Conservation (phyloP, 64 coral and sea anemone genomes). For the Porites australiensis region DNA sequence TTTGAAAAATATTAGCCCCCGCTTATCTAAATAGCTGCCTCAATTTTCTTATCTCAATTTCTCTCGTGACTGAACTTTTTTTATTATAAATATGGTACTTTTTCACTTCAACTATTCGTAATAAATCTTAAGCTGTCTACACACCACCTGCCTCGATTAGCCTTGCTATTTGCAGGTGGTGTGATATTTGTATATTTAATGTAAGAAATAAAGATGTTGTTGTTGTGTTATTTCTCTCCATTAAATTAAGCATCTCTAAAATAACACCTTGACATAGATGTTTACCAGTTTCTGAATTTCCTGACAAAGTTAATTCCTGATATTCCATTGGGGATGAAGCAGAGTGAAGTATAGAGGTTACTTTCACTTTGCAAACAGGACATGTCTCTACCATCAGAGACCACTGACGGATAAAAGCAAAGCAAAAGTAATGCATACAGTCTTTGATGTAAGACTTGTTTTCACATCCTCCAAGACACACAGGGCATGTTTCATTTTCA, state of each 20-base stretch:
- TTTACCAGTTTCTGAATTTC: constrained; percentile 46
- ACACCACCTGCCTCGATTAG: no score
- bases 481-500: constrained; percentile 46
- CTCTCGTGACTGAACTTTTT: no score
- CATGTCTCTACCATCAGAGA: constrained; percentile 54
- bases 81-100: no score
- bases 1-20: no score
- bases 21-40: no score
- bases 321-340: constrained; percentile 45
- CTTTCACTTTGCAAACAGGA: constrained; percentile 45
- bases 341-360: constrained; percentile 57
- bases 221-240: constrained; percentile 3
- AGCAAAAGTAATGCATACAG: constrained; percentile 51
- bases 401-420: constrained; percentile 45
- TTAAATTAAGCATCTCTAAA: constrained; percentile 42
- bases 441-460: constrained; percentile 52
- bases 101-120: no score
- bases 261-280: constrained; percentile 35
- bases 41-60: no score
- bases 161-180: no score
- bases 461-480: constrained; percentile 52
- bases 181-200: no score
- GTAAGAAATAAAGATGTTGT: no score
- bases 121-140: no score
- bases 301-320: constrained; percentile 39